These are phyloP conservation scores for Otolemur garnettii DNA, from an alignment of 2,113 vertebrate species.

Conservation along the genomic window DNA sequence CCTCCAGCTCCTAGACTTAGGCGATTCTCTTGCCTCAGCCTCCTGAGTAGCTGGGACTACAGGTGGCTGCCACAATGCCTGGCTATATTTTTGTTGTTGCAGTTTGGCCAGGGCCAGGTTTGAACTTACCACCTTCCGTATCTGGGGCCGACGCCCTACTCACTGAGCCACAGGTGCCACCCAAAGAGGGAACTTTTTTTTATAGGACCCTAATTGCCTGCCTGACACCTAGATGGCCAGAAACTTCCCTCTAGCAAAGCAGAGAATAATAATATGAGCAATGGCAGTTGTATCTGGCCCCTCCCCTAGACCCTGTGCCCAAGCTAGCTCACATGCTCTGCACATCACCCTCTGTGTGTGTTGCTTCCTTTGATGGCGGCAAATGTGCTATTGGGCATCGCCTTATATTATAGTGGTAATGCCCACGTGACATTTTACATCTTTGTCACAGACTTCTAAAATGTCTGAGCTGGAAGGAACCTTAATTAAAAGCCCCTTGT, in stretches of 20 bases:
- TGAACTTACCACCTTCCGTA: too few relatives aligned
- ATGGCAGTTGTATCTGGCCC: conserved; percentile 23
- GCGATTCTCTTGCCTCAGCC: too few relatives aligned
- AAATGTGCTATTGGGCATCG: background rate
- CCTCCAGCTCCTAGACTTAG: too few relatives aligned
- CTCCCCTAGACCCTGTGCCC: background rate
- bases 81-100: too few relatives aligned
- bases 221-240: background rate
- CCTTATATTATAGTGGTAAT: background rate
- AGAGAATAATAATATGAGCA: background rate
- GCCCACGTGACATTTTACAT: background rate
- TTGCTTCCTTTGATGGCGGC: background rate
- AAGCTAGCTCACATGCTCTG: background rate
- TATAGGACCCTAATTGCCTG: background rate
- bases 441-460: conserved; percentile 37
- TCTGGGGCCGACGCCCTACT: too few relatives aligned
- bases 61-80: too few relatives aligned
- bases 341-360: background rate
- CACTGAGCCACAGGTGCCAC: too few relatives aligned
- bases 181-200: background rate
- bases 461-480: background rate
- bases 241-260: conserved; percentile 6
- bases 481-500: background rate
- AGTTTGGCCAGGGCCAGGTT: too few relatives aligned
- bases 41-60: too few relatives aligned